phyloP scores from a whole-genome alignment of 2,113 vertebrate species.

The Gymnobelideus leadbeateri region DNA sequence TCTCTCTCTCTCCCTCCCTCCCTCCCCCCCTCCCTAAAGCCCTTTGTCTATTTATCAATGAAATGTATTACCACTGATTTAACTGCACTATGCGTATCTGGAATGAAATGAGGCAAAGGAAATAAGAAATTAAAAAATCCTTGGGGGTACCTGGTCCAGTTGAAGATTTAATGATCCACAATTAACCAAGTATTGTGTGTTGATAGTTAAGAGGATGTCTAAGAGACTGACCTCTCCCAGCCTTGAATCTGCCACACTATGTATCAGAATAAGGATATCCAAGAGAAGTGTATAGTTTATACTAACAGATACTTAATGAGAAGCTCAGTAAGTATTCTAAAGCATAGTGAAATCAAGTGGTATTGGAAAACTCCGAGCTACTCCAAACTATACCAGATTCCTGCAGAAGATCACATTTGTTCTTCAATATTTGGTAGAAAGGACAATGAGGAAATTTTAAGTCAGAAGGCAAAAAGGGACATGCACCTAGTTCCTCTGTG shows the following conservation, averaged over 20 bases:
- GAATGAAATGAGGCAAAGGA: not conserved
- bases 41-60: conserved; percentile 37
- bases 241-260: not conserved
- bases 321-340: not conserved
- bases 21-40: conserved; percentile 7
- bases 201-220: not conserved
- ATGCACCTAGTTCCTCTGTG: not conserved
- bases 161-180: not conserved
- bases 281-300: not conserved
- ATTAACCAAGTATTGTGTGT: not conserved
- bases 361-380: not conserved
- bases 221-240: not conserved
- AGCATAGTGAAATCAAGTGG: not conserved
- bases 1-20: too few species aligned
- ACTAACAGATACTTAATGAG: not conserved
- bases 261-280: not conserved
- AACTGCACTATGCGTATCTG: not conserved
- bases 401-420: not conserved
- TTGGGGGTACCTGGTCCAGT: not conserved
- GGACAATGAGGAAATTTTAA: not conserved
- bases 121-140: not conserved
- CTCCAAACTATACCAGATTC: not conserved
- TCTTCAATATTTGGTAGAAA: too few species aligned
- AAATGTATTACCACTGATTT: not conserved
- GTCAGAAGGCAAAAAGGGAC: not conserved